A percentile compares a stretch with the other conserved stretches of the same genome.
Conservation (phyloP, 2,797 vertebrate species). For the Alfaro cultratus region DNA sequence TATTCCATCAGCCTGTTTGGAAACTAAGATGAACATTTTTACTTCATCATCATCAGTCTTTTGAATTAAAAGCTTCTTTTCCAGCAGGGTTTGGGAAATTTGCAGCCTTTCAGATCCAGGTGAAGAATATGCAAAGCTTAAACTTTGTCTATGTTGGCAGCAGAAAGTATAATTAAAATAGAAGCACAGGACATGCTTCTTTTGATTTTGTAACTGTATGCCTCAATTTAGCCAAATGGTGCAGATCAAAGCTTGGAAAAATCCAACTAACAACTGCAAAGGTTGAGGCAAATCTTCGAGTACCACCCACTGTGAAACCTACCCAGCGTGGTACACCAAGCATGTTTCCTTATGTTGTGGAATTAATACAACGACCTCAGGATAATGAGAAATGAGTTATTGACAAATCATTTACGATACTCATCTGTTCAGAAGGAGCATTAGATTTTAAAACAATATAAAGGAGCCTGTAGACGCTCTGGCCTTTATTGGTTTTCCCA, state of each 20-base stretch:
- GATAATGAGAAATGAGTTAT: constrained; percentile 1
- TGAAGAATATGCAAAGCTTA: constrained; percentile 7
- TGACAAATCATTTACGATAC: constrained; percentile 18
- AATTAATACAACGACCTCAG: constrained; percentile 34
- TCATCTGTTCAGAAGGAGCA: constrained; percentile 13
- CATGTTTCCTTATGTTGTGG: constrained; percentile 42
- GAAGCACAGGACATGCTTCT: background rate
- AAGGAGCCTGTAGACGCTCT: constrained; percentile 30
- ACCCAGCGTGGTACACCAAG: constrained; percentile 10
- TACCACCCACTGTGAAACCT: constrained; percentile 36
- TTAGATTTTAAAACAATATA: constrained; percentile 18
- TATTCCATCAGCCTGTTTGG: constrained; percentile 39
- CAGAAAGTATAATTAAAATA: constrained; percentile 18
- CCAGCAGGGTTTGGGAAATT: constrained; percentile 1
- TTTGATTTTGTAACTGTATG: constrained; percentile 19
- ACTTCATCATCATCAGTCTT: constrained; percentile 23
- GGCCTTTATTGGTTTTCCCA: constrained; percentile 60
- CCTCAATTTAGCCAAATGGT: constrained; percentile 22
- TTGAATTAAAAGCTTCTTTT: constrained; percentile 10
- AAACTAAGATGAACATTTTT: constrained; percentile 37
- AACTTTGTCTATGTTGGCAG: constrained; percentile 2
- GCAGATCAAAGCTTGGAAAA: constrained; percentile 17
- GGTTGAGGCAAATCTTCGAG: constrained; percentile 20
- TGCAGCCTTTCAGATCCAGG: constrained; percentile 2
- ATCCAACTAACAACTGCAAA: constrained; percentile 15